phyloP scores from a whole-genome alignment of 2,113 vertebrate species.

The Thryonomys swinderianus region DNA sequence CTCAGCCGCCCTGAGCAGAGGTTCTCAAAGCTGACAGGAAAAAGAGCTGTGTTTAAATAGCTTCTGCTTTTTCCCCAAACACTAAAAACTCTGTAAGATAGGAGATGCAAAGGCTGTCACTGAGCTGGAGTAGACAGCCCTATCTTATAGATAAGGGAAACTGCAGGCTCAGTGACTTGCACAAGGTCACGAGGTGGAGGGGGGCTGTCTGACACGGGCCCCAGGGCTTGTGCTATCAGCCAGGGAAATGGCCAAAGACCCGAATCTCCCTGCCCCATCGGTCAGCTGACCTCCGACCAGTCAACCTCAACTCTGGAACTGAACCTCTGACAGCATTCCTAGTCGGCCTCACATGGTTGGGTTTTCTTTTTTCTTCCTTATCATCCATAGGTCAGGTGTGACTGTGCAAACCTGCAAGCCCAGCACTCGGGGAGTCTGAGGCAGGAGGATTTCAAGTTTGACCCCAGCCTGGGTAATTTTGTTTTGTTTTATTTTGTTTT shows the following conservation, averaged over 20 bases:
- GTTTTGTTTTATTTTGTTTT: background rate
- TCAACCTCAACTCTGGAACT: background rate
- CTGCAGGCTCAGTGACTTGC: background rate
- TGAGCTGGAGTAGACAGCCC: background rate
- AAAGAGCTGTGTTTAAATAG: background rate
- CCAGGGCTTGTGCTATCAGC: background rate
- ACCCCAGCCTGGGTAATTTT: background rate
- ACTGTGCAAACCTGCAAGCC: background rate
- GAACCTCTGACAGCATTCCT: background rate
- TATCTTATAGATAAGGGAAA: background rate
- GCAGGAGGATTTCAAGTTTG: background rate
- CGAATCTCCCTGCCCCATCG: too few relatives aligned
- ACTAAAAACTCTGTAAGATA: background rate
- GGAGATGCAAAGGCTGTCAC: background rate
- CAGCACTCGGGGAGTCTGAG: background rate
- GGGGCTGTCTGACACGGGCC: background rate
- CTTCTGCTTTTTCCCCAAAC: conserved; percentile 22
- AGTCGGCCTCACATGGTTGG: background rate
- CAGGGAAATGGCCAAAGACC: background rate
- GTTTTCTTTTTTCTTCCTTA: background rate
- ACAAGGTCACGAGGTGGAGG: background rate
- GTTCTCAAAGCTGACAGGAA: conserved; percentile 14
- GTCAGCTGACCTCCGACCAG: background rate
- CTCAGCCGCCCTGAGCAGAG: background rate
- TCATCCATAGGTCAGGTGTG: too few relatives aligned